Evolutionary conservation across 2,797 vertebrate genomes (phyloP), one percentile per base, ranked within the genome.

Genomic region (Premnoplex brunnescens): DNA sequence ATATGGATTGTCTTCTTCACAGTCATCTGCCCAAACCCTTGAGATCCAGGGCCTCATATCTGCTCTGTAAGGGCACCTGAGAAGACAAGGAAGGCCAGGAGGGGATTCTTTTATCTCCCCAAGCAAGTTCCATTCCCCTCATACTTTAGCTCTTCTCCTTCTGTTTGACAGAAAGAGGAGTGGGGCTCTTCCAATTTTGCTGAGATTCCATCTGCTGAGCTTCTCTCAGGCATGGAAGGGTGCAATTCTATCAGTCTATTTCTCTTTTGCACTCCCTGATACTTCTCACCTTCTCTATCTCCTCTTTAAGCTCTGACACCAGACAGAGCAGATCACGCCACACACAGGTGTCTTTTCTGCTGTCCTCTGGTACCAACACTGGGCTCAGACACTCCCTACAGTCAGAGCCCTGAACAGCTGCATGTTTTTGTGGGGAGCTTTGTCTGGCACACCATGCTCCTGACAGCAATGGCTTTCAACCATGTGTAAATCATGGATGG

Each of bases 401-500:
- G 26, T 9, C 30, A 55, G 14, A 63, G 43, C 71, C 14, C 23
- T 2, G 7, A 41, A 48, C 11, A 63, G 9, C 22, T 64, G 14
- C 1, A 0, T 24, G 13, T 6, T 44, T 21, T n/a, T 13, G n/a
- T 4, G 1, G 37, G 32, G 48, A 68, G 2, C 26, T 68, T 68
- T 62, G 34, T 60, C 12, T 60, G 62, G 5, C 26, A 41, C 1
- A 0, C 55, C 22, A 23, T 1, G 2, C 13, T 55, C 32, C 48
- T 55, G 14, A 18, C 32, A 49, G 27, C 32, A 68, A 37, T 24
- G 15, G 13, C 36, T 48, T 62, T 49, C 27, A 55, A 2, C 10
- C 46, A 23, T 16, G 20, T 26, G 22, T 39, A 60, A 37, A 63
- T 23, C 28, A 49, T 5, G 24, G 16, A 36, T 59, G 34, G 12